A percentile compares a stretch with the other conserved stretches of the same genome.
Conservation (phyloP, 2,888 invertebrate species). For the Scaptomyza flava region DNA sequence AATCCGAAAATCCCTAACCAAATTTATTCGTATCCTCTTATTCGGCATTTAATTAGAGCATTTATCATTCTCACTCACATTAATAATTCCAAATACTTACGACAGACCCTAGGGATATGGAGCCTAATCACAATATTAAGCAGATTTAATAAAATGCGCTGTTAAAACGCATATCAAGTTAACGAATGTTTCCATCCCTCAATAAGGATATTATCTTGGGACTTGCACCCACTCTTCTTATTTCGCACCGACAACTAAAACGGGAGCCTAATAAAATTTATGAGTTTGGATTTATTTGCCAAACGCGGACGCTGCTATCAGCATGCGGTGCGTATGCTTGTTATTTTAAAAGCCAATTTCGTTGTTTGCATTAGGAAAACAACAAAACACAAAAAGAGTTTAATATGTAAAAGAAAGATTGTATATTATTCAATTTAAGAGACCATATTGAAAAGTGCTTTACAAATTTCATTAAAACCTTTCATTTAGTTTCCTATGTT, state of each 20-base stretch:
- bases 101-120: no score
- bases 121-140: conserved; percentile 43
- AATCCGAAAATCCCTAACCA: background rate
- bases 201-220: conserved; percentile 7
- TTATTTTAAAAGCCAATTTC: conserved; percentile 33
- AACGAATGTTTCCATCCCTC: conserved; percentile 15
- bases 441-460: background rate
- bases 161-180: conserved; percentile 45
- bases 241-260: conserved; percentile 3
- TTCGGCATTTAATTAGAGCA: background rate
- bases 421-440: conserved; percentile 23
- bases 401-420: conserved; percentile 35
- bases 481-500: no score
- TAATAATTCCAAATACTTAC: conserved; percentile 28
- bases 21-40: background rate
- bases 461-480: no score
- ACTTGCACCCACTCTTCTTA: background rate
- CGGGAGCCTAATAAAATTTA: conserved; percentile 45
- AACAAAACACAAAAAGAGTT: background rate
- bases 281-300: conserved; percentile 50
- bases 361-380: conserved; percentile 8
- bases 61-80: conserved; percentile 4
- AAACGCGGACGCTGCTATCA: conserved; percentile 19
- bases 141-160: conserved; percentile 51
- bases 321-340: conserved; percentile 31